Evolutionary conservation across 1,140 invertebrate species (phyloP).

Genomic region (Antheraea pernyi): DNA sequence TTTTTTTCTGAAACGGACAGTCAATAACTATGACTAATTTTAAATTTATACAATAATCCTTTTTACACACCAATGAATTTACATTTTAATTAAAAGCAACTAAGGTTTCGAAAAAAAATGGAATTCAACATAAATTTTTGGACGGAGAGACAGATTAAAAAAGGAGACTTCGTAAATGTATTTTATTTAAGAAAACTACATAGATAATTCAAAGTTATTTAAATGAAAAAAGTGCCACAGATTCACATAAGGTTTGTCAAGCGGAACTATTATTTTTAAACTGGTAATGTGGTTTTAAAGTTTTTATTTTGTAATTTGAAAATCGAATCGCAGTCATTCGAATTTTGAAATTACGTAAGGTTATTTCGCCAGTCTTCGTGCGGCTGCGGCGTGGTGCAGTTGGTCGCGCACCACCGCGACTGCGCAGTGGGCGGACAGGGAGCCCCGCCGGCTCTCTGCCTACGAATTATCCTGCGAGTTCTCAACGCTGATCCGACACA

Average conservation of each 20-base stretch:
- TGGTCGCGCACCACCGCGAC: constrained; percentile 91
- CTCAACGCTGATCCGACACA: constrained; percentile 90
- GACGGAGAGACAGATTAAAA: constrained; percentile 71
- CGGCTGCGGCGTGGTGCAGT: constrained; percentile 47
- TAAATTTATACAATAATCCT: constrained; percentile 63
- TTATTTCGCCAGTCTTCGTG: constrained; percentile 66
- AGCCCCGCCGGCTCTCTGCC: constrained; percentile 86
- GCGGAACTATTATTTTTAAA: not conserved
- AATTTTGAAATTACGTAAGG: constrained; percentile 54
- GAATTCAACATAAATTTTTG: constrained; percentile 63
- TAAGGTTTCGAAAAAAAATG: constrained; percentile 19
- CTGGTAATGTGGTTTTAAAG: not conserved
- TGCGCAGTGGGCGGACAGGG: constrained; percentile 90
- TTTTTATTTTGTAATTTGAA: not conserved
- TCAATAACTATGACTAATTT: constrained; percentile 42
- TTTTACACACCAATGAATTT: constrained; percentile 60
- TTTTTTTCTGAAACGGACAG: constrained; percentile 22
- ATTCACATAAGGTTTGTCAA: not conserved
- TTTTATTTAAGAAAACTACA: constrained; percentile 9
- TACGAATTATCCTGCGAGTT: constrained; percentile 86
- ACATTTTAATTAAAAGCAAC: constrained; percentile 40
- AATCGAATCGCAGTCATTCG: not conserved
- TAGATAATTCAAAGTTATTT: not conserved
- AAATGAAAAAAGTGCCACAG: not conserved
- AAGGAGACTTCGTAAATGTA: constrained; percentile 24